Percentiles rank a stretch among this genome's conserved stretches.
Conservation (phyloP, 2,113 vertebrate genomes). For the Phainopepla nitens region DNA sequence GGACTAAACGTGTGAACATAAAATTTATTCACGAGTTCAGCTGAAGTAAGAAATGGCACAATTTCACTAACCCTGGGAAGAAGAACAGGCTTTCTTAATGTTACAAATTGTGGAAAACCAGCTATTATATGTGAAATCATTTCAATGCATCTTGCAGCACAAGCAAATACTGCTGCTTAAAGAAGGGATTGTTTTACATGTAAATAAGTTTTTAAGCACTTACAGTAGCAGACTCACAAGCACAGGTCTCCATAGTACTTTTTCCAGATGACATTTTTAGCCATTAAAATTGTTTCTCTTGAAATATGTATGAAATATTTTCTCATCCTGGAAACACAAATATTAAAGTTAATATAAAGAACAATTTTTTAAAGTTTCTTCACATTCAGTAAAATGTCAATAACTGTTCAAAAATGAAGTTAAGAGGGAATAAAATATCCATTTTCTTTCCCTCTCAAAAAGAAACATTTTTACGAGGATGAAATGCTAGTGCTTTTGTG, state of each 20-base stretch:
- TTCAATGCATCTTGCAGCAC: background rate
- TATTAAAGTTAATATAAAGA: background rate
- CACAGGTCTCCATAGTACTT: background rate
- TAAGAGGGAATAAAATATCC: background rate
- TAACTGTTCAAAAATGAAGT: background rate
- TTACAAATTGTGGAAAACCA: background rate
- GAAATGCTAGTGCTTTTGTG: background rate
- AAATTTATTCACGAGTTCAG: background rate
- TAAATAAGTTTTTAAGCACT: background rate
- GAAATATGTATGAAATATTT: background rate
- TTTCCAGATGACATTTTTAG: background rate
- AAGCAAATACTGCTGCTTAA: background rate
- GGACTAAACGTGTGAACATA: background rate
- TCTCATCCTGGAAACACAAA: background rate
- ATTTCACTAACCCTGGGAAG: background rate
- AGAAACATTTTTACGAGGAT: background rate
- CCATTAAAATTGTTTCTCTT: background rate
- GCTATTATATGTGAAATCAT: background rate
- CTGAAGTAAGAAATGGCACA: background rate
- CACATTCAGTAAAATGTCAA: background rate
- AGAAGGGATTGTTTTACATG: background rate
- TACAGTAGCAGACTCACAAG: background rate
- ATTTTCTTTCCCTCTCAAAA: background rate
- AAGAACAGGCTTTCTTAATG: background rate
- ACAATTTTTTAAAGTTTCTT: background rate